Evolutionary conservation across 2,888 invertebrate species (phyloP).

Genomic region (Electrophaes corylata): DNA sequence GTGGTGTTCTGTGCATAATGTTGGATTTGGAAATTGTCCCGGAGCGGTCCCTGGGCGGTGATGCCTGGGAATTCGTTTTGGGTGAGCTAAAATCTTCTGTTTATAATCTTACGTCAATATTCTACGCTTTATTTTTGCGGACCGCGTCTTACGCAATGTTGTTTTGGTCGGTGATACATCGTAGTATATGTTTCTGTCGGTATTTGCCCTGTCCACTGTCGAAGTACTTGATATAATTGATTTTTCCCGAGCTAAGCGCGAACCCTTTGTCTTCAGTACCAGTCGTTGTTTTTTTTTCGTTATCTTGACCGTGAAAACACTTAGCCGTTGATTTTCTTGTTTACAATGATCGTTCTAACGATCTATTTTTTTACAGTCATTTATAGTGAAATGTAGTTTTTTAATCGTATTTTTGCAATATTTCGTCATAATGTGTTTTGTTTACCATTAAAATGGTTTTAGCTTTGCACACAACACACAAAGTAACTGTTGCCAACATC

Average conservation of each 20-base stretch:
- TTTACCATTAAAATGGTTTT: background rate
- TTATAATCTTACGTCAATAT: slow-evolving; percentile 71
- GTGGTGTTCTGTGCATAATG: slow-evolving; percentile 90
- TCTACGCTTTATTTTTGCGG: slow-evolving; percentile 81
- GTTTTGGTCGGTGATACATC: slow-evolving; percentile 46
- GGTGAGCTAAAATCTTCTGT: slow-evolving; percentile 85
- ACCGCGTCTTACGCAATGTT: slow-evolving; percentile 76
- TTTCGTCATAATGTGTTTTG: background rate
- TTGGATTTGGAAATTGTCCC: slow-evolving; percentile 98
- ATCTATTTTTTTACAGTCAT: slow-evolving; percentile 24
- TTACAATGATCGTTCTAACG: slow-evolving; percentile 38
- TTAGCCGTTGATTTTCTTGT: slow-evolving; percentile 65
- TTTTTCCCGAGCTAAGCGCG: slow-evolving; percentile 59
- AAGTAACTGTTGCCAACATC: slow-evolving; percentile 5
- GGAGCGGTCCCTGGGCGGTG: slow-evolving; percentile 97
- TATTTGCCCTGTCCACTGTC: slow-evolving; percentile 7
- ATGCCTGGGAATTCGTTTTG: slow-evolving; percentile 98
- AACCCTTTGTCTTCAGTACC: slow-evolving; percentile 69
- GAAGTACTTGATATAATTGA: slow-evolving; percentile 56
- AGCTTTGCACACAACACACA: background rate
- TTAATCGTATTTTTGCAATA: background rate
- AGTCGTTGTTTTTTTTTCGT: slow-evolving; percentile 72
- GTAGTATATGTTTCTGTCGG: slow-evolving; percentile 23
- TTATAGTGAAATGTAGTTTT: background rate
- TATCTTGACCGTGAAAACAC: slow-evolving; percentile 80